Conservation (phyloP, 2,888 invertebrate species). For the Acanthosepion pharaonis region DNA sequence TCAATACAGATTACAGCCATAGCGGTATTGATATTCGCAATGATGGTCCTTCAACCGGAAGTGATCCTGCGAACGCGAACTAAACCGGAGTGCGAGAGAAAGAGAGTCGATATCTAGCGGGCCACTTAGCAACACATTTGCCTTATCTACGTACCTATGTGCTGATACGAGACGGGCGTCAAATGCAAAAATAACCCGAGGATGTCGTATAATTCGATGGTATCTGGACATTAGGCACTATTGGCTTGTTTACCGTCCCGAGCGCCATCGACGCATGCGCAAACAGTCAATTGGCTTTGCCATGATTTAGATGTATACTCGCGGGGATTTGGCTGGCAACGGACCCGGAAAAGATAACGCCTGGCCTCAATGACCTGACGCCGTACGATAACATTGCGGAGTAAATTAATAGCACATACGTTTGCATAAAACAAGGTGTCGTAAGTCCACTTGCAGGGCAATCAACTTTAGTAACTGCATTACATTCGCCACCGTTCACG, state of each 20-base stretch:
- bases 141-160: constrained; percentile 33
- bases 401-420: neutral
- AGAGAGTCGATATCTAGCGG: neutral
- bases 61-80: neutral
- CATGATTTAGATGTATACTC: neutral
- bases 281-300: neutral
- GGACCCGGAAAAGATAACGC: neutral
- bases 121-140: constrained; percentile 33
- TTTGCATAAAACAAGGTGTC: neutral
- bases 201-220: neutral
- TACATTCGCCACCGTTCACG: neutral
- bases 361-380: neutral
- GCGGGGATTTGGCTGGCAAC: neutral
- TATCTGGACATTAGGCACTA: neutral
- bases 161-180: neutral
- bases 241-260: neutral
- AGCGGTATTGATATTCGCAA: neutral
- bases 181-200: neutral
- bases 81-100: neutral
- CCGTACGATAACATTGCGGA: neutral
- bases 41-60: neutral
- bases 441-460: neutral
- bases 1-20: neutral
- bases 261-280: neutral
- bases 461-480: neutral